Evolutionary conservation across 2,113 vertebrate genomes (phyloP).

Genomic region (Lepus europaeus): DNA sequence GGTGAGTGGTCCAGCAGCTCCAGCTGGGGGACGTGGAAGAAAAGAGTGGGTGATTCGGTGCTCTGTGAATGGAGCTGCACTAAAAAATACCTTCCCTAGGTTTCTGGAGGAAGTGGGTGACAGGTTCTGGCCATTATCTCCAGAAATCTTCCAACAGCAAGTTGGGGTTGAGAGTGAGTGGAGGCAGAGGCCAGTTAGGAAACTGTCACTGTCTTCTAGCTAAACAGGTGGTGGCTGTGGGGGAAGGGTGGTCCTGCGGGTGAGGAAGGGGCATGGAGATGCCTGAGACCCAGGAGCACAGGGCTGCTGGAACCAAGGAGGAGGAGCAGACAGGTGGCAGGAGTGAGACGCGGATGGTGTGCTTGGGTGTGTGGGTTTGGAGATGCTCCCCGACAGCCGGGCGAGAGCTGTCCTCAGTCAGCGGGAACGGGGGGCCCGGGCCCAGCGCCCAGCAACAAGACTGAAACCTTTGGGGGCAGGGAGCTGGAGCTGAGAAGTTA

Average conservation of each 20-base stretch:
- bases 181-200: background rate
- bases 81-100: background rate
- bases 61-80: fast-evolving
- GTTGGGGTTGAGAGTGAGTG: background rate
- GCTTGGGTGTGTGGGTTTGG: background rate
- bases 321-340: background rate
- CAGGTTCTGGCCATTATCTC: background rate
- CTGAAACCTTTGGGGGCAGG: background rate
- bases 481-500: background rate
- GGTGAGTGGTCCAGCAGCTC: background rate
- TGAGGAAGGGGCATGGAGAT: too few relatives aligned
- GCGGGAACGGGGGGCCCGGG: background rate
- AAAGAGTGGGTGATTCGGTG: background rate
- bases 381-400: background rate
- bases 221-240: background rate
- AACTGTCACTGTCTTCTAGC: background rate
- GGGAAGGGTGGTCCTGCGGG: background rate
- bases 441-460: background rate
- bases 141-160: background rate
- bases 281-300: background rate
- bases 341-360: background rate
- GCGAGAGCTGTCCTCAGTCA: background rate
- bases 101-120: background rate
- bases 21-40: background rate
- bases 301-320: background rate